phyloP scores from a whole-genome alignment of 2,113 vertebrate genomes.

The Furnarius figulus region DNA sequence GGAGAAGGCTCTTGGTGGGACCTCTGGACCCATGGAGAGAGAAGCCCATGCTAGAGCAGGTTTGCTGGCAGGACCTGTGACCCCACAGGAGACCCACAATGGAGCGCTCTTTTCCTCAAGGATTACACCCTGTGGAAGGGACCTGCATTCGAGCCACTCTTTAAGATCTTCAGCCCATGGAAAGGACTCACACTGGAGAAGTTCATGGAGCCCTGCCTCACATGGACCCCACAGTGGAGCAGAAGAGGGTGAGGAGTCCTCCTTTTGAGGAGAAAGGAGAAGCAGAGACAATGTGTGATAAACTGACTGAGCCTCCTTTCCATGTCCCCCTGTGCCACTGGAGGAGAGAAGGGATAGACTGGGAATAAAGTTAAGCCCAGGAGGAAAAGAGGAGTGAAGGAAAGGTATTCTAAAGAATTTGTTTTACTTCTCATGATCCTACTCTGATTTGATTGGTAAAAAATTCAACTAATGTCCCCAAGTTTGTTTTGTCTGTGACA shows the following conservation, averaged over 20 bases:
- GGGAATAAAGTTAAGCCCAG: neutral
- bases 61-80: neutral
- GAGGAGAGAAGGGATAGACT: rapidly evolving
- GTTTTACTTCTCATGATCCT: neutral
- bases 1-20: neutral
- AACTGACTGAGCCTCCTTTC: neutral
- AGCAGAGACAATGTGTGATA: neutral
- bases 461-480: neutral
- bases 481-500: neutral
- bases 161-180: neutral
- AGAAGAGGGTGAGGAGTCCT: neutral
- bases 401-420: neutral
- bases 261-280: neutral
- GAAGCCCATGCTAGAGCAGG: neutral
- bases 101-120: neutral
- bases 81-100: neutral
- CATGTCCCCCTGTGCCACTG: neutral
- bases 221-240: neutral
- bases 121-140: neutral
- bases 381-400: neutral
- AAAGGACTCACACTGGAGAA: neutral
- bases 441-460: neutral
- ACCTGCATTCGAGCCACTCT: neutral
- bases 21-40: neutral
- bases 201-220: neutral